Evolutionary conservation across 1,140 invertebrate species (phyloP).

Genomic region (Chelonus insularis): DNA sequence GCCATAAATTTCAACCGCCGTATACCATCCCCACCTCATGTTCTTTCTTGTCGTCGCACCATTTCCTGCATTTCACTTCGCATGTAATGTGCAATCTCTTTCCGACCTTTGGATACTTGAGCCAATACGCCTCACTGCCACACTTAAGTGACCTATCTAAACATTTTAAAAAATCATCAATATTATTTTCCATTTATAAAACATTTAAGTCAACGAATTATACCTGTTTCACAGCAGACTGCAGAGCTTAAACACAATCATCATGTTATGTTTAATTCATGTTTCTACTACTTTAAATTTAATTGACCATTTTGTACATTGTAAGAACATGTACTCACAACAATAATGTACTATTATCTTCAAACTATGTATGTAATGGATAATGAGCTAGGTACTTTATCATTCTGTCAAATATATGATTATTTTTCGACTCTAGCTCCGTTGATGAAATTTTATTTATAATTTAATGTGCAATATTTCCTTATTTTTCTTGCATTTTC

Average conservation of each 20-base stretch:
- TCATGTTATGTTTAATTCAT: too few species aligned
- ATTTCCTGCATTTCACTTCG: slow-evolving; percentile 22
- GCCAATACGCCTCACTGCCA: slow-evolving; percentile 29
- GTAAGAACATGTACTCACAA: background rate
- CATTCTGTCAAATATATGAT: too few species aligned
- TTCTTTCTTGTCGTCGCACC: slow-evolving; percentile 22
- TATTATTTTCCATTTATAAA: background rate
- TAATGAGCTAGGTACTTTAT: too few species aligned
- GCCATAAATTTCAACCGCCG: slow-evolving; percentile 58
- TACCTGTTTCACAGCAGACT: too few species aligned
- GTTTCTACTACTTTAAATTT: too few species aligned
- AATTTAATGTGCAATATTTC: too few species aligned
- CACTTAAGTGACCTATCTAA: slow-evolving; percentile 40
- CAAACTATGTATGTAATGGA: background rate
- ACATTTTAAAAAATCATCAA: slow-evolving; percentile 21
- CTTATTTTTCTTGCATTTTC: too few species aligned
- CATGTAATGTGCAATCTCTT: slow-evolving; percentile 30
- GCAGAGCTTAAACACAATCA: too few species aligned
- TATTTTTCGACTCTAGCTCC: too few species aligned
- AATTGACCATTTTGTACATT: background rate
- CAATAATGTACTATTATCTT: background rate
- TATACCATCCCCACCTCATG: slow-evolving; percentile 42
- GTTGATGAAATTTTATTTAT: too few species aligned
- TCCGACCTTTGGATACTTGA: slow-evolving; percentile 28
- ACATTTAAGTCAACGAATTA: background rate